Percentiles rank a stretch among this genome's conserved stretches.
Conservation (phyloP, 37 sponge, comb jelly and placozoan species). For the Geodia barretti region DNA sequence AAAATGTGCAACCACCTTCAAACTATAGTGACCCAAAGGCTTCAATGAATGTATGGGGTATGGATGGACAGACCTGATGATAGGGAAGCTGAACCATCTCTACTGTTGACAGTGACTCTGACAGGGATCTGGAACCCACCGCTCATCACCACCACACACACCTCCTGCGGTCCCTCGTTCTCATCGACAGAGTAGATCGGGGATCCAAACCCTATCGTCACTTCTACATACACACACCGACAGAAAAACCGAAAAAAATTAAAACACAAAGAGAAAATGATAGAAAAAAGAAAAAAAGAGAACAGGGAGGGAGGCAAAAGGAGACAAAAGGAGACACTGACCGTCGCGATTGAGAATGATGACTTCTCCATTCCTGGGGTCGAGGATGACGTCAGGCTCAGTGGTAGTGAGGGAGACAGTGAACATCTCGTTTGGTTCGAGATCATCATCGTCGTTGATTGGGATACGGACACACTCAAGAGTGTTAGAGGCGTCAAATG, state of each 20-base stretch:
- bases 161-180: neutral
- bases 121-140: neutral
- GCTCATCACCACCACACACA: neutral
- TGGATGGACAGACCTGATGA: neutral
- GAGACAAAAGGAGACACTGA: too few relatives aligned
- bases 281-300: too few relatives aligned
- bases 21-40: neutral
- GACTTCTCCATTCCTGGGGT: neutral
- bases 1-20: neutral
- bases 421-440: slow-evolving; percentile 10
- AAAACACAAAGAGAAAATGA: too few relatives aligned
- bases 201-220: neutral
- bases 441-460: neutral
- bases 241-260: too few relatives aligned
- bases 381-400: slow-evolving; percentile 3
- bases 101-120: neutral
- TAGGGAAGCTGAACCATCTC: neutral
- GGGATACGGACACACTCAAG: slow-evolving; percentile 2
- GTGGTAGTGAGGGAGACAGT: neutral
- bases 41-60: too few relatives aligned
- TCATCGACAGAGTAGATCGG: neutral
- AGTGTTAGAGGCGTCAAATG: neutral
- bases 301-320: too few relatives aligned
- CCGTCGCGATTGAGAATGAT: slow-evolving; percentile 4
- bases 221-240: neutral